These are phyloP conservation scores for Yponomeuta evonymella DNA, from an alignment of 2,888 invertebrate genomes.

Conservation along the genomic window DNA sequence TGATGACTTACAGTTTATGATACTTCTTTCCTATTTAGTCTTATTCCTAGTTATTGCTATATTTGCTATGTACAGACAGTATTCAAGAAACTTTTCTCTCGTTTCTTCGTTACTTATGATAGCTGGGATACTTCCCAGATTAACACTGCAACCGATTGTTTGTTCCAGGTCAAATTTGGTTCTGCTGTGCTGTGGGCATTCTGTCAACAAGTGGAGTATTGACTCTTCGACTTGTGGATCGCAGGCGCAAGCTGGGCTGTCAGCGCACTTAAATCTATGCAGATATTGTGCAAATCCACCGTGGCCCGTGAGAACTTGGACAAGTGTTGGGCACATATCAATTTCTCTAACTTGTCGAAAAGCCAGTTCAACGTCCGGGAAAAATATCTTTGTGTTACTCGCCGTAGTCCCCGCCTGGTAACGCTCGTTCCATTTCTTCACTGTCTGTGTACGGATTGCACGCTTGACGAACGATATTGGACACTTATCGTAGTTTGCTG, in stretches of 20 bases:
- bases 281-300: constrained; percentile 21
- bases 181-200: not conserved
- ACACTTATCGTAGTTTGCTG: constrained; percentile 14
- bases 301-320: constrained; percentile 20
- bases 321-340: not conserved
- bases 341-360: not conserved
- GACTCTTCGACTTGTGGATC: not conserved
- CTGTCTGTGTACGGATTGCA: constrained; percentile 4
- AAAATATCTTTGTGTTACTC: constrained; percentile 4
- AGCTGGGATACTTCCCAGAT: no score
- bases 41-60: no score
- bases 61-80: no score
- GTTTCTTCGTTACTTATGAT: no score
- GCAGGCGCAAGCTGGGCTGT: constrained; percentile 15
- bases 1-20: no score
- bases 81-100: no score
- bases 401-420: constrained; percentile 11
- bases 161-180: not conserved
- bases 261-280: constrained; percentile 20
- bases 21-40: no score
- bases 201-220: not conserved
- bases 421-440: constrained; percentile 14
- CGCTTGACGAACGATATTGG: constrained; percentile 16
- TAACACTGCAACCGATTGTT: no score
- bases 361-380: constrained; percentile 9